Evolutionary conservation across 1,140 invertebrate species (phyloP), one percentile per base, ranked within the genome.

Genomic region (Octopus bimaculoides): DNA sequence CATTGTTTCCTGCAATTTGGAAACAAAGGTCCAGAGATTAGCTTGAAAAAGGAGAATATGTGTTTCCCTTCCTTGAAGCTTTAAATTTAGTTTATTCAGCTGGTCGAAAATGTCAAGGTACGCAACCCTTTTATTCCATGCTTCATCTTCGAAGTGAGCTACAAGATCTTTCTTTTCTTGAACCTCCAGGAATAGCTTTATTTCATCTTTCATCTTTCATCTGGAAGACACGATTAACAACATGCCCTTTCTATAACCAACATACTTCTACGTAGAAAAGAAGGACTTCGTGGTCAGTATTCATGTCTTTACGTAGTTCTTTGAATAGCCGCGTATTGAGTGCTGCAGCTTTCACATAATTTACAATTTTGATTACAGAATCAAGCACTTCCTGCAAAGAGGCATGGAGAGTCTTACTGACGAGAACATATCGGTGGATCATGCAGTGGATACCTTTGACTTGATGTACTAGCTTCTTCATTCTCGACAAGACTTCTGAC

Each of bases 371-470:
- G 61, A 66, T 78, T 53, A 79, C 52, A 41, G 78, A 79, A 10
- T 79, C 66, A 79, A 79, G 61, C 53, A 74, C 69, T 54, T 54
- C 20, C 52, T 54, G 71, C 53, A 74, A 7, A 80, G 54, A 55
- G 75, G 74, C 55, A 55, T 53, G 74, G 75, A 80, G 54, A 77
- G 74, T 80, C 74, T 80, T 80, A 77, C 55, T 80, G 5, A 4
- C 61, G 61, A 80, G 79, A 77, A 53, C 53, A 52, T 61, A 66
- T 77, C 73, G 26, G 74, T 80, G 79, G 69, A 76, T 76, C 79
- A 80, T 80, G 79, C 79, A 80, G 79, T 74, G 78, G 54, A 79
- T 79, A 5, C 73, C 41, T 12, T 74, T 74, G 10, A 20, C 73
- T 74, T 74, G 73, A 74, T 9, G 73, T 74, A 4, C 73, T 26